These are phyloP conservation scores for Lepus europaeus DNA, from an alignment of 2,113 vertebrate species.

Conservation along the genomic window DNA sequence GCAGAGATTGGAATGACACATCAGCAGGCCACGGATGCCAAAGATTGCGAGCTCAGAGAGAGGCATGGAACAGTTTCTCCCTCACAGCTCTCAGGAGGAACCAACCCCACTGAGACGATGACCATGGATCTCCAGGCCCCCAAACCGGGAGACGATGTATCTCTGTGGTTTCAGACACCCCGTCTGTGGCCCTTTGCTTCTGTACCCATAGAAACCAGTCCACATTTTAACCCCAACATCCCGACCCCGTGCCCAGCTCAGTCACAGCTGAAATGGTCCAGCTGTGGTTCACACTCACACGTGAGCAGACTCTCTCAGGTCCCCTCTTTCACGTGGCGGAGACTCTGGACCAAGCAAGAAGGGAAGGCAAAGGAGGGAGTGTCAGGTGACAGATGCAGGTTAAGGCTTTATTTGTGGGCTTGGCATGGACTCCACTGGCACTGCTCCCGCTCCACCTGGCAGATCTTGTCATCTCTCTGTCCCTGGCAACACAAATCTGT, in stretches of 20 bases:
- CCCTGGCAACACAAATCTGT: neutral
- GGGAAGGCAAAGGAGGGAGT: neutral
- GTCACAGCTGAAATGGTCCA: neutral
- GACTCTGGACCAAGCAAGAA: conserved; percentile 8
- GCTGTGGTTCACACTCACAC: neutral
- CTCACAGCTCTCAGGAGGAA: neutral
- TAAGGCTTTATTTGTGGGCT: neutral
- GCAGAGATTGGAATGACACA: neutral
- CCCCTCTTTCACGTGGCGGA: neutral
- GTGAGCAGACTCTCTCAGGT: neutral
- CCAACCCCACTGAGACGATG: neutral
- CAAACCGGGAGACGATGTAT: neutral
- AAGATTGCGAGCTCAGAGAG: neutral
- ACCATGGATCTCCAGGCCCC: neutral
- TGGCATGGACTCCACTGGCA: neutral
- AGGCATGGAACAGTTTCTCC: neutral
- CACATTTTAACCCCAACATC: neutral
- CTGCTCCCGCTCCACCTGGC: neutral
- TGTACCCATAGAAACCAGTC: neutral
- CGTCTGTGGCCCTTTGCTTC: neutral
- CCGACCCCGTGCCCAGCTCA: neutral
- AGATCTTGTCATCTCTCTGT: neutral
- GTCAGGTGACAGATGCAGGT: neutral
- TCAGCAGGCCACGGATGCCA: neutral
- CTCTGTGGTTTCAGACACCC: neutral